Evolutionary conservation across 2,797 vertebrate genomes (phyloP), one percentile per base, ranked within the genome.

Genomic region (Decapterus maruadsi): DNA sequence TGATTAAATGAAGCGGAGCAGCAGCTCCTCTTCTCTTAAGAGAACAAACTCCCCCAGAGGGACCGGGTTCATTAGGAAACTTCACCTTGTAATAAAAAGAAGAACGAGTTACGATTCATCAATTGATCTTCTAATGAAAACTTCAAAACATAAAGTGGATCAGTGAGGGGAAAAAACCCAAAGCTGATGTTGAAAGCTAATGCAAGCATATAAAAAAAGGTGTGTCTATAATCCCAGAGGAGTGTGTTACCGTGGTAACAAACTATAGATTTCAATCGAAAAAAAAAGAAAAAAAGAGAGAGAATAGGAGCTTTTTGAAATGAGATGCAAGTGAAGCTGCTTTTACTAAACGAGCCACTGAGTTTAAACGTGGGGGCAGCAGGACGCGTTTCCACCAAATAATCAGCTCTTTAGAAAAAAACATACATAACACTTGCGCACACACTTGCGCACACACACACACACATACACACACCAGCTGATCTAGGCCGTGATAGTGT

Each of bases 381-480:
- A 55, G 62, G 55, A 26, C 46, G 68, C 34, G 16, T 4, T 42
- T 71, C 57, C 45, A 63, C 64, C 8, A 79, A 78, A 72, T 42
- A 3, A 64, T 60, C 68, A 66, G 31, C 6, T 36, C 17, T 19
- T 19, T n/a, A 56, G n/a, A 76, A 31, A n/a, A 67, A 46, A 71
- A 74, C 17, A 31, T 0, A 16, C 29, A 75, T 56, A n/a, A 46
- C 2, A 20, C 13, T 22, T 0, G 12, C 20, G n/a, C n/a, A n/a
- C n/a, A n/a, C n/a, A n/a, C n/a, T n/a, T n/a, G n/a, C n/a, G n/a
- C n/a, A n/a, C 0, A 16, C 29, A 75, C 57, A 67, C 54, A 46
- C 1, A 19, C 6, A 8, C 45, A 46, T n/a, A n/a, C n/a, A n/a
- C n/a, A n/a, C 48, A 10, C 16, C 5, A 17, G 53, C 56, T 40